Evolutionary conservation across 1,140 invertebrate species (phyloP), one percentile per base, ranked within the genome.

Genomic region (Epicauta chinensis): DNA sequence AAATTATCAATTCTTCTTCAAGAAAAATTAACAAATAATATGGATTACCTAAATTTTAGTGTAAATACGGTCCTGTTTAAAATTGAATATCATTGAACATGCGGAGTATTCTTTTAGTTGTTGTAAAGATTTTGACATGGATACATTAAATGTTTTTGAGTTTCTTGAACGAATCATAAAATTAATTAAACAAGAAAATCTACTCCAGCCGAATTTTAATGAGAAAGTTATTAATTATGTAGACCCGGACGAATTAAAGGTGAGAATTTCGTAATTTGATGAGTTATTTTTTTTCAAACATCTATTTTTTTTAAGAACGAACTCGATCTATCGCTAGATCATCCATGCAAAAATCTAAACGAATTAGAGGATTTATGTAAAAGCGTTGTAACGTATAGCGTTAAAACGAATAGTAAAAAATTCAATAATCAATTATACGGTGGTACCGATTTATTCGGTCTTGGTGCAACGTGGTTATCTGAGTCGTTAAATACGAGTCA

Each of bases 361-460:
- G 38, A 42, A 14, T 41, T 51, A 13, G 32, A 36, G 32, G 35
- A 51, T n/a, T 12, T 52, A 29, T 55, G 53, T 35, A 44, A 75
- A 12, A 63, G 79, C 38, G 78, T 86, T 2, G 72, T 86, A 23
- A 68, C 75, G 42, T 84, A 81, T 66, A 87, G 84, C 35, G 82
- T 89, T 0, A 85, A 85, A 62, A 89, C 87, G 0, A 78, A 76
- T 47, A 84, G 82, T 70, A 76, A 77, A 1, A 74, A 81, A 51
- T 89, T 89, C 66, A 77, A 82, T 56, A 91, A 89, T 73, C 87
- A 89, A 66, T 72, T 90, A 2, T 89, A 81, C 61, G 83, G 80
- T n/a, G 85, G 80, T 13, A 68, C 80, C 1, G 87, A 91, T 66
- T 75, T 79, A 4, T 87, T 83, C 62, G 86, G 85, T 5, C 63